Evolutionary conservation across 2,888 invertebrate species (phyloP).

Genomic region (Macrosiphum euphorbiae): DNA sequence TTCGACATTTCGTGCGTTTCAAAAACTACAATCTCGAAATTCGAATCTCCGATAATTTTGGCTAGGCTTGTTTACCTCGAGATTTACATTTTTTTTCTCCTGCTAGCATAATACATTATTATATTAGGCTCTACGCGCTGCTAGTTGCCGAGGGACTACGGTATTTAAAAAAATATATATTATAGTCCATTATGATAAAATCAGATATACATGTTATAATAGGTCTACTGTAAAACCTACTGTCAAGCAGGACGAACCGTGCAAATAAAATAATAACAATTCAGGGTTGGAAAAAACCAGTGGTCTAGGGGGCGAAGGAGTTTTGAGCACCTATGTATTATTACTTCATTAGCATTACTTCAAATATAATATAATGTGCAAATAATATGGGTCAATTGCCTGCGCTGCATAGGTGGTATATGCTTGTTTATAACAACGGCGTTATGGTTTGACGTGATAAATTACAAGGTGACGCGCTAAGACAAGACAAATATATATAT

Average conservation of each 20-base stretch:
- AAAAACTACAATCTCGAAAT: neutral
- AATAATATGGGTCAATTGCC: constrained; percentile 38
- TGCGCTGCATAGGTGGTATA: neutral
- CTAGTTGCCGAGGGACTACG: neutral
- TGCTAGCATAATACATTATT: neutral
- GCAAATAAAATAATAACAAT: neutral
- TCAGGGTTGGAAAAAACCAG: neutral
- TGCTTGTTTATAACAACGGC: neutral
- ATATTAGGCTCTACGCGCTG: neutral
- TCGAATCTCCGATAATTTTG: neutral
- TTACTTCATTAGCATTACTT: neutral
- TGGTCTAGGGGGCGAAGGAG: neutral
- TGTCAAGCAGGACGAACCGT: neutral
- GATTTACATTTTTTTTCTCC: neutral
- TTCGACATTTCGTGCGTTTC: constrained; percentile 33
- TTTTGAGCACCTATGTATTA: neutral
- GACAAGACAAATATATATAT: neutral
- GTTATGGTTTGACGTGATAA: constrained; percentile 4
- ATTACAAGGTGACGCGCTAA: constrained; percentile 44
- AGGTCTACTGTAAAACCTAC: too few relatives aligned
- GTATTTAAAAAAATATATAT: neutral
- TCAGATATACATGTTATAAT: neutral
- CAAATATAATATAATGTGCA: neutral
- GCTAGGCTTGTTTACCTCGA: constrained; percentile 22
- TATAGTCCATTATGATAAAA: neutral